Percentiles rank a stretch among this genome's conserved stretches.
Evolutionary conservation across 2,797 vertebrate genomes (phyloP).

Genomic region (Ctenopoma multispine): DNA sequence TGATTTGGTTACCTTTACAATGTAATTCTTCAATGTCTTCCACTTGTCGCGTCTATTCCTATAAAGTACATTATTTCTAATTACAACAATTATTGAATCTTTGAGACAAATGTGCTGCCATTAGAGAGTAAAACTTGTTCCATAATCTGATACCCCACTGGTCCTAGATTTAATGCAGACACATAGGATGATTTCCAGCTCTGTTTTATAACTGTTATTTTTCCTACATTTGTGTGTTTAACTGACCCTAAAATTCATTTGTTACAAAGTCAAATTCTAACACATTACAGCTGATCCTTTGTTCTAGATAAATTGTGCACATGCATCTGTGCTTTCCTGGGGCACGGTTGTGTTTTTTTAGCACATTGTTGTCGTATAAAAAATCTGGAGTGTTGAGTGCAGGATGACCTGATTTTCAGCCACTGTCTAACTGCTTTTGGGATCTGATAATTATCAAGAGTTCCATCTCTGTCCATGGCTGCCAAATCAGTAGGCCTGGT

Average conservation of each 20-base stretch:
- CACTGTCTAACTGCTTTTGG: slow-evolving; percentile 23
- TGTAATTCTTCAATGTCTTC: neutral
- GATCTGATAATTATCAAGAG: slow-evolving; percentile 56
- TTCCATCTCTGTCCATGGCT: slow-evolving; percentile 53
- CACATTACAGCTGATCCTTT: too few relatives aligned
- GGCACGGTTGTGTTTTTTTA: too few relatives aligned
- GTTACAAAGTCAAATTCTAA: too few relatives aligned
- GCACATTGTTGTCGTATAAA: neutral
- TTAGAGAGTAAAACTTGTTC: neutral
- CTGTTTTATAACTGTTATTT: neutral
- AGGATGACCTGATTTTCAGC: slow-evolving; percentile 47
- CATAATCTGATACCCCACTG: neutral
- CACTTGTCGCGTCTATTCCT: neutral
- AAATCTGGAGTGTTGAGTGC: neutral
- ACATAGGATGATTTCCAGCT: neutral
- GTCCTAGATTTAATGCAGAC: neutral
- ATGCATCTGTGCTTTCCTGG: too few relatives aligned
- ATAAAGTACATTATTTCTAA: neutral
- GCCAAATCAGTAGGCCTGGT: slow-evolving; percentile 64
- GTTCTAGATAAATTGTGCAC: too few relatives aligned
- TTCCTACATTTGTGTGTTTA: too few relatives aligned
- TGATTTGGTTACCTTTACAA: neutral
- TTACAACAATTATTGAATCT: neutral
- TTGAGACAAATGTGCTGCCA: neutral
- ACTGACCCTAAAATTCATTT: too few relatives aligned